A percentile compares a stretch with the other conserved stretches of the same genome.
Evolutionary conservation across 2,888 invertebrate genomes (phyloP).

Genomic region (Azorinus chamasolen): DNA sequence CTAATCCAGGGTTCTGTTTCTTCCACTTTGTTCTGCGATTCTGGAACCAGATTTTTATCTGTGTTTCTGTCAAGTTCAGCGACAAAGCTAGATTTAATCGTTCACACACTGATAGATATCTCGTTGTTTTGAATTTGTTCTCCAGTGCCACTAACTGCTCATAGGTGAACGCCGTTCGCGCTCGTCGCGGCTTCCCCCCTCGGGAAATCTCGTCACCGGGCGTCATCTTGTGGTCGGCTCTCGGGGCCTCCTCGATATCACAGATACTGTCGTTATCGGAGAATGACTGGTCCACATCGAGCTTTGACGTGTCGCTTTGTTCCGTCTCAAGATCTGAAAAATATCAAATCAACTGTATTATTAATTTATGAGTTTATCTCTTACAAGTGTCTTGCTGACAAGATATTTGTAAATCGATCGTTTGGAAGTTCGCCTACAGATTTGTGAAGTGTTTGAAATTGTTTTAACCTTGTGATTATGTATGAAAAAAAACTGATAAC

Average conservation of each 20-base stretch:
- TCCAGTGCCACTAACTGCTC: constrained; percentile 98
- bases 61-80: constrained; percentile 98
- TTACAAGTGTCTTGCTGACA: no score
- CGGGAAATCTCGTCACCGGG: constrained; percentile 49
- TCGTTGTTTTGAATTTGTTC: constrained; percentile 98
- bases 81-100: constrained; percentile 97
- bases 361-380: no score
- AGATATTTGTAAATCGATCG: no score
- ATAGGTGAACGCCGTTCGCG: constrained; percentile 99
- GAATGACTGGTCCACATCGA: constrained; percentile 45
- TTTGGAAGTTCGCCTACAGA: no score
- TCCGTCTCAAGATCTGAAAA: no score
- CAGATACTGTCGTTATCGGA: constrained; percentile 52
- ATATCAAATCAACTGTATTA: no score
- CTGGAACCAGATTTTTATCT: constrained; percentile 89
- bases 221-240: constrained; percentile 36
- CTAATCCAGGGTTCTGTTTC: constrained; percentile 99
- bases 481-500: no score
- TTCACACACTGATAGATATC: constrained; percentile 99
- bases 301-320: background rate
- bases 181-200: constrained; percentile 93
- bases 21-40: constrained; percentile 99
- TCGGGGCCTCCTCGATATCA: constrained; percentile 51
- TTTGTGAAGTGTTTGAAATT: no score
- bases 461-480: no score